Conservation (phyloP, 53 echinoderm and acorn worm species). For the Pentamera pediparva region DNA sequence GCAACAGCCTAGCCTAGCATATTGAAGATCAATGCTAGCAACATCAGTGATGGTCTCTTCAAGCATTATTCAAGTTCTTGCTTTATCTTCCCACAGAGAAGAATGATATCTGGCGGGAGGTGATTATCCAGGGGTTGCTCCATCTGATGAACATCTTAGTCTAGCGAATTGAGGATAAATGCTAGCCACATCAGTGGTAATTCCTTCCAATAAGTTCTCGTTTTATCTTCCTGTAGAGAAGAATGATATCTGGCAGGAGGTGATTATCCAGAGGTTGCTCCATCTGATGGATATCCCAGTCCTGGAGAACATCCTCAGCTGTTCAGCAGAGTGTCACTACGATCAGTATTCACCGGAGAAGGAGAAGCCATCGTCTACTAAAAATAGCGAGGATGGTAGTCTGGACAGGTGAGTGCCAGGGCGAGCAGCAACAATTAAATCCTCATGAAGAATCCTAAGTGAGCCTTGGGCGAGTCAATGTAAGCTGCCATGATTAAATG, state of each 20-base stretch:
- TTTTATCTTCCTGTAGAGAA: constrained; percentile 29
- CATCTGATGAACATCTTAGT: background rate
- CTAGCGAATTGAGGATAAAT: background rate
- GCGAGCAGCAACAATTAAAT: background rate
- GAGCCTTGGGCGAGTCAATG: too few species aligned
- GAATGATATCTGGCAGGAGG: constrained; percentile 78
- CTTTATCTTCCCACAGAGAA: too few species aligned
- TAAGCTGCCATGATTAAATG: too few species aligned
- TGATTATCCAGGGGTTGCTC: too few species aligned
- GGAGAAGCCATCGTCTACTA: background rate
- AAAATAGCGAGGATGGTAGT: background rate
- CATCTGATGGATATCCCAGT: constrained; percentile 72
- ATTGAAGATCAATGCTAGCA: background rate
- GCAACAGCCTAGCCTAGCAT: background rate
- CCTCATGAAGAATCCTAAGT: background rate
- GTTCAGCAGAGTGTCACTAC: constrained; percentile 52
- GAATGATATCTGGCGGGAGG: too few species aligned
- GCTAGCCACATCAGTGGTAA: background rate
- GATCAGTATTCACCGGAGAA: constrained; percentile 12
- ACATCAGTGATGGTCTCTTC: background rate
- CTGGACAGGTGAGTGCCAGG: constrained; percentile 7
- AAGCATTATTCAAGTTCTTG: too few species aligned
- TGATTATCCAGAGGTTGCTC: constrained; percentile 76
- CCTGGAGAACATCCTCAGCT: constrained; percentile 73
- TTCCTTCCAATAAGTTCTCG: background rate